These are phyloP conservation scores for Gallirallus australis DNA, from an alignment of 2,797 vertebrate species.

Conservation along the genomic window DNA sequence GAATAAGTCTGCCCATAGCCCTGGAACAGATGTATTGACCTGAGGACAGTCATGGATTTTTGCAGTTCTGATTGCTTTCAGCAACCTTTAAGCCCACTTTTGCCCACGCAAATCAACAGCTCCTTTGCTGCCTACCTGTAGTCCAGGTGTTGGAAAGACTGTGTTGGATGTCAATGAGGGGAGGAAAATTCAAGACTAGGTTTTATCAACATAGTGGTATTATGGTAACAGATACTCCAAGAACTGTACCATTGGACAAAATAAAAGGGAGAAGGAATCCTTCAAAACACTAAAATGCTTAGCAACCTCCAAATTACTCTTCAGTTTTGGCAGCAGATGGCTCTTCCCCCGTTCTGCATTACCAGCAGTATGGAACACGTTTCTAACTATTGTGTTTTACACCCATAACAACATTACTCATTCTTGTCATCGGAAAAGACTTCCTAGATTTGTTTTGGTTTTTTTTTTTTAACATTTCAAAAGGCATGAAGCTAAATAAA, in stretches of 20 bases:
- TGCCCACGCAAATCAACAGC: background rate
- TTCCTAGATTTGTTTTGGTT: background rate
- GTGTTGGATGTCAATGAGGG: background rate
- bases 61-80: background rate
- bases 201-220: background rate
- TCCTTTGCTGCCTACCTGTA: background rate
- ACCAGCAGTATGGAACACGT: fast-evolving
- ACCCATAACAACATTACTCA: background rate
- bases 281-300: background rate
- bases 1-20: background rate
- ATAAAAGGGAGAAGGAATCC: background rate
- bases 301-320: background rate
- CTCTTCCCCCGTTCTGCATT: background rate
- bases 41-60: background rate
- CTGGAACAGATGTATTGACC: background rate
- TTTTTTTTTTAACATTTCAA: background rate
- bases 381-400: fast-evolving
- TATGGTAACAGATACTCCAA: background rate
- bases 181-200: background rate
- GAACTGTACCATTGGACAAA: background rate
- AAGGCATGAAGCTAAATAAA: background rate
- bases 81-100: background rate
- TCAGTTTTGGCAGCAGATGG: background rate
- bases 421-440: background rate
- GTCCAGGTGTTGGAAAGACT: background rate